phyloP scores from a whole-genome alignment of 1,140 invertebrate species.

The Holcopasites calliopsidis region DNA sequence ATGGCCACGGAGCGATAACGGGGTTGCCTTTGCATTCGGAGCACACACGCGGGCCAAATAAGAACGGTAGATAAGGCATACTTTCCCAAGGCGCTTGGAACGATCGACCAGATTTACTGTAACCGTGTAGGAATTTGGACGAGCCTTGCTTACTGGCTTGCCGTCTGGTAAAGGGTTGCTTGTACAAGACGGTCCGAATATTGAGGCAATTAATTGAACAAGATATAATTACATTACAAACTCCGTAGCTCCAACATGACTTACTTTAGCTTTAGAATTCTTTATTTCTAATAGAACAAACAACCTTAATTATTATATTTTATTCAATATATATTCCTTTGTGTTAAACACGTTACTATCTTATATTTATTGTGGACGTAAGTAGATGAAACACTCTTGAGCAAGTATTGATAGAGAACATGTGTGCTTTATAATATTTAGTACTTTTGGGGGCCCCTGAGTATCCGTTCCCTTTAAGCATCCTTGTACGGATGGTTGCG shows the following conservation, averaged over 20 bases:
- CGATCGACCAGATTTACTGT: slow-evolving; percentile 64
- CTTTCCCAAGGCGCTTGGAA: slow-evolving; percentile 64
- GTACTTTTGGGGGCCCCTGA: not conserved
- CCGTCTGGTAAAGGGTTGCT: not conserved
- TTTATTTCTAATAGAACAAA: no score
- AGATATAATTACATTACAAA: no score
- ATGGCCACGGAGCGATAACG: slow-evolving; percentile 62
- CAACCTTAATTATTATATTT: no score
- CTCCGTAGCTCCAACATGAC: no score
- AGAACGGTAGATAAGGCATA: slow-evolving; percentile 71
- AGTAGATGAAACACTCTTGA: no score
- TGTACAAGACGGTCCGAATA: not conserved
- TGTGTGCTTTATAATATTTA: no score
- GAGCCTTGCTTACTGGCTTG: slow-evolving; percentile 2
- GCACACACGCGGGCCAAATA: slow-evolving; percentile 66
- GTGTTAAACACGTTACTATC: no score
- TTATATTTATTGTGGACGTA: no score
- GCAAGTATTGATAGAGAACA: no score
- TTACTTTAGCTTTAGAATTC: no score
- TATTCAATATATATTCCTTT: no score
- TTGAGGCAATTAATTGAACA: not conserved
- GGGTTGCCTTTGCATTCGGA: slow-evolving; percentile 64
- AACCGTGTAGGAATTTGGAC: slow-evolving; percentile 51
- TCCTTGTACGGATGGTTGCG: slow-evolving; percentile 26
- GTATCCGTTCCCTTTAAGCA: not conserved